These are phyloP conservation scores for Dasyornis broadbenti DNA, from an alignment of 2,113 vertebrate genomes.

Conservation along the genomic window DNA sequence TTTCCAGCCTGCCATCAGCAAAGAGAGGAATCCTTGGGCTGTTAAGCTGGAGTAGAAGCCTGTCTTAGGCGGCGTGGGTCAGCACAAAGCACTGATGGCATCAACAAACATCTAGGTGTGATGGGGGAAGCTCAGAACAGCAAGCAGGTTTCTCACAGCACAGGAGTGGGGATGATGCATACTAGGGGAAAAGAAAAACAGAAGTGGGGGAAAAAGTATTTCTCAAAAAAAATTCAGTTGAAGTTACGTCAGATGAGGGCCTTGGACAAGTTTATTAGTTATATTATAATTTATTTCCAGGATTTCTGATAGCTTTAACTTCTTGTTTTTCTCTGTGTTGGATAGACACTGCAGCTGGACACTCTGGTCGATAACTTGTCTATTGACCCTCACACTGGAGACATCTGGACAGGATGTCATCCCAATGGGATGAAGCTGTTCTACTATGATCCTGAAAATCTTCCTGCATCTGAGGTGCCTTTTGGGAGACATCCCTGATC, in stretches of 20 bases:
- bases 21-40: neutral
- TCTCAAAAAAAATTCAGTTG: neutral
- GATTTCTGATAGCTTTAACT: neutral
- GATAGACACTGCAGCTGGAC: constrained; percentile 75
- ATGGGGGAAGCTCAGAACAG: neutral
- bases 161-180: neutral
- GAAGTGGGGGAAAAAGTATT: neutral
- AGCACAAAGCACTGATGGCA: neutral
- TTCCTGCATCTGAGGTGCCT: constrained; percentile 89
- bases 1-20: neutral
- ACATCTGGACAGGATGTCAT: constrained; percentile 87
- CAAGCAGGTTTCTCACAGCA: neutral
- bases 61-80: neutral
- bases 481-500: neutral
- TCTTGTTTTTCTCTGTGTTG: neutral
- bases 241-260: neutral
- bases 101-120: rapidly evolving
- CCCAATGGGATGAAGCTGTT: constrained; percentile 78
- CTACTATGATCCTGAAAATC: constrained; percentile 66
- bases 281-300: neutral
- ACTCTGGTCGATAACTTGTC: constrained; percentile 84
- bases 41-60: neutral
- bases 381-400: constrained; percentile 81
- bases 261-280: neutral
- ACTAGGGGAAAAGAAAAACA: neutral